Percentiles rank a stretch among this genome's conserved stretches.
These are phyloP conservation scores for Aphelenchoides bicaudatus DNA, from an alignment of 2,888 invertebrate genomes.

Conservation along the genomic window DNA sequence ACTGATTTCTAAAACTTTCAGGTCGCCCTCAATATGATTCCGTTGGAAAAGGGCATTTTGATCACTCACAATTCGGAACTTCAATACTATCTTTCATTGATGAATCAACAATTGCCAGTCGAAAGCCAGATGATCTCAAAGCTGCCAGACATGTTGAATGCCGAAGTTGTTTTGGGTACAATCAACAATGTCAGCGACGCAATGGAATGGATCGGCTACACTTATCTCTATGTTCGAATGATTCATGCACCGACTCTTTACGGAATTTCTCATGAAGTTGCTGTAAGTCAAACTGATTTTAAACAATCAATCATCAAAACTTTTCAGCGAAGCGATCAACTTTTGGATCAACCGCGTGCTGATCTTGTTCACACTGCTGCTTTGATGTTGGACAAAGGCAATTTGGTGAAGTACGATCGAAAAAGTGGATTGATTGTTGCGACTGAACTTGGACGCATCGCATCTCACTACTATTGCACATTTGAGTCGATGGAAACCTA, in stretches of 20 bases:
- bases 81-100: slow-evolving; percentile 90
- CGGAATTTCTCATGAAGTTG: slow-evolving; percentile 51
- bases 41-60: slow-evolving; percentile 86
- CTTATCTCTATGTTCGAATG: slow-evolving; percentile 93
- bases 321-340: slow-evolving; percentile 72
- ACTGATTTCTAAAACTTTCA: too few relatives aligned
- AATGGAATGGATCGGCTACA: slow-evolving; percentile 89
- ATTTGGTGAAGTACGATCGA: slow-evolving; percentile 89
- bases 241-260: slow-evolving; percentile 82
- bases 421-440: slow-evolving; percentile 83
- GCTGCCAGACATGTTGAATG: slow-evolving; percentile 92
- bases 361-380: slow-evolving; percentile 95
- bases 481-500: slow-evolving; percentile 94
- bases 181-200: slow-evolving; percentile 85
- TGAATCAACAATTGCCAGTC: slow-evolving; percentile 96
- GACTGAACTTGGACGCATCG: slow-evolving; percentile 91
- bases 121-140: slow-evolving; percentile 91
- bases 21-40: slow-evolving; percentile 96
- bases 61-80: slow-evolving; percentile 98
- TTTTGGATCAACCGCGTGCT: slow-evolving; percentile 82
- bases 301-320: not conserved
- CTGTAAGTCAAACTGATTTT: not conserved
- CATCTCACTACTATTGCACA: slow-evolving; percentile 96
- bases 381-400: slow-evolving; percentile 81
- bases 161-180: slow-evolving; percentile 92